Percentiles rank a stretch among this genome's conserved stretches.
These are phyloP conservation scores for Ancistrus triradiatus DNA, from an alignment of 2,113 vertebrate species.

Conservation along the genomic window DNA sequence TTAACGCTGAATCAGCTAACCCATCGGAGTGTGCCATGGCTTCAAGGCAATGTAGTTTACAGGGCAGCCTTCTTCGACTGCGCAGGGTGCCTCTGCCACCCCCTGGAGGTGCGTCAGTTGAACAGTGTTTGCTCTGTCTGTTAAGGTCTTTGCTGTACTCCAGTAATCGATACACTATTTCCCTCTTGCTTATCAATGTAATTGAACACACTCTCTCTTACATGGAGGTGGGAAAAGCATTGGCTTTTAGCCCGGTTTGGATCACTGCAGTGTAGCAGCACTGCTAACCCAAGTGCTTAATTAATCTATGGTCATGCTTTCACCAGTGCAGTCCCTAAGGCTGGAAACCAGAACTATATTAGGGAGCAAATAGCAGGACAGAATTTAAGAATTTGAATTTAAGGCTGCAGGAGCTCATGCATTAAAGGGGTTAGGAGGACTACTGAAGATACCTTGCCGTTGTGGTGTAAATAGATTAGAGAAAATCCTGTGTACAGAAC, in stretches of 20 bases:
- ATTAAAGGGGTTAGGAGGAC: neutral
- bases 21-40: no score
- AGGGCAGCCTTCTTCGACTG: no score
- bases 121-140: conserved; percentile 26
- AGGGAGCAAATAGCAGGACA: neutral
- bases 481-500: no score
- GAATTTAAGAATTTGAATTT: no score
- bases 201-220: conserved; percentile 24
- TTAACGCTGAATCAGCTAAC: no score
- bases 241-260: conserved; percentile 3
- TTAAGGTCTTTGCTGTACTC: conserved; percentile 13
- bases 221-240: conserved; percentile 1
- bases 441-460: neutral
- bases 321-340: neutral
- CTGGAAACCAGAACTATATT: neutral
- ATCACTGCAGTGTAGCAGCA: conserved; percentile 1
- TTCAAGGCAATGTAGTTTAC: no score
- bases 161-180: conserved; percentile 21
- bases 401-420: neutral
- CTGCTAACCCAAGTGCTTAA: conserved; percentile 23
- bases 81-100: no score
- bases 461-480: no score
- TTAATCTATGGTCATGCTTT: conserved; percentile 10
- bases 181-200: conserved; percentile 18
- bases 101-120: no score